Percentiles rank a stretch among this genome's conserved stretches.
Evolutionary conservation across 2,888 invertebrate genomes (phyloP).

Genomic region (Acanthosepion pharaonis): DNA sequence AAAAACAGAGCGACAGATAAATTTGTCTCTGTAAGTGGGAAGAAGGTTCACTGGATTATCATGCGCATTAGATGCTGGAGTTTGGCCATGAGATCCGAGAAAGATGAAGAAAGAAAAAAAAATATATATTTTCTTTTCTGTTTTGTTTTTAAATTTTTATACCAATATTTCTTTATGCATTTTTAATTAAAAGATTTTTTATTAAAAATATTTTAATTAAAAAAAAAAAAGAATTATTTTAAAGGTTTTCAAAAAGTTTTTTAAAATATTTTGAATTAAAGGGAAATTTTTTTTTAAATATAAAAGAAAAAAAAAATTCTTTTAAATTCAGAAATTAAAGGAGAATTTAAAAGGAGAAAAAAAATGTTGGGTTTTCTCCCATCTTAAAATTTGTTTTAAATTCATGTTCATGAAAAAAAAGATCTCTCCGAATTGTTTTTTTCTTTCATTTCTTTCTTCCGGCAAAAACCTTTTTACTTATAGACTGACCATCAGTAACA

Average conservation of each 20-base stretch:
- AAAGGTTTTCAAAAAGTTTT: not conserved
- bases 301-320: not conserved
- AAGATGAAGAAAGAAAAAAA: not conserved
- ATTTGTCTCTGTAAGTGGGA: constrained; percentile 33
- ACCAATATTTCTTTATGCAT: not conserved
- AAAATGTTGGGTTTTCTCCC: not conserved
- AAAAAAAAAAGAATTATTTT: not conserved
- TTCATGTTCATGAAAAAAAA: not conserved
- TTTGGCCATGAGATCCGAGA: not conserved
- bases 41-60: not conserved
- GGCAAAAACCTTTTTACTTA: constrained; percentile 1
- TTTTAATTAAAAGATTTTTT: not conserved
- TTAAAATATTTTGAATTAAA: not conserved
- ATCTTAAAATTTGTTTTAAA: not conserved
- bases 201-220: not conserved
- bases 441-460: not conserved
- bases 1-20: constrained; percentile 13
- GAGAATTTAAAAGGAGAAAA: not conserved
- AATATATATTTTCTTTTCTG: not conserved
- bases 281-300: not conserved
- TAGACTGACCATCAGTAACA: not conserved
- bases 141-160: not conserved
- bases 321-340: not conserved
- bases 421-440: not conserved
- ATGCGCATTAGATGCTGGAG: not conserved